phyloP scores from a whole-genome alignment of 2,797 vertebrate species.

The Pseudopleuronectes americanus region DNA sequence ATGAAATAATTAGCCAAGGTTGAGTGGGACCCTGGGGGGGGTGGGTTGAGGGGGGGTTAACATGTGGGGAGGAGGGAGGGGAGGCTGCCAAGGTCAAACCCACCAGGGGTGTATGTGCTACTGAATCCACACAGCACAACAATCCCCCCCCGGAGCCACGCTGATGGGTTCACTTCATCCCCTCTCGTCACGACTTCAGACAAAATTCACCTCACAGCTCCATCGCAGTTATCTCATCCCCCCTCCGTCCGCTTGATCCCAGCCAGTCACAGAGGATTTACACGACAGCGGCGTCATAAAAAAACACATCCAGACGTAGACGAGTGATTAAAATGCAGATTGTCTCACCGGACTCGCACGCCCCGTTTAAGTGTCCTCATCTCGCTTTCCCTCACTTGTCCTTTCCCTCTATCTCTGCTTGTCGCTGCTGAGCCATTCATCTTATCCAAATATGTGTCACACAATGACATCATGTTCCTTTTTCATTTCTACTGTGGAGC shows the following conservation, averaged over 20 bases:
- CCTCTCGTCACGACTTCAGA: conserved; percentile 9
- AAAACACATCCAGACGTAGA: conserved; percentile 29
- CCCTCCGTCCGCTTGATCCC: background rate
- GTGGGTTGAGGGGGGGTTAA: conserved; percentile 20
- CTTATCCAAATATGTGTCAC: conserved; percentile 61
- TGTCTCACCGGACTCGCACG: conserved; percentile 25
- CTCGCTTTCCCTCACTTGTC: conserved; percentile 9
- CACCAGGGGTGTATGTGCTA: conserved; percentile 60
- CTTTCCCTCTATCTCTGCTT: conserved; percentile 19
- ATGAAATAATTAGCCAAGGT: conserved; percentile 81
- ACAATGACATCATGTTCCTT: conserved; percentile 51
- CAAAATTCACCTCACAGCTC: conserved; percentile 4
- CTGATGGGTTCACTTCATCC: conserved; percentile 22
- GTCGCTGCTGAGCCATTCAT: conserved; percentile 52
- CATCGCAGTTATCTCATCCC: too few relatives aligned
- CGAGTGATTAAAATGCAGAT: conserved; percentile 59
- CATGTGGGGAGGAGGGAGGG: conserved; percentile 31
- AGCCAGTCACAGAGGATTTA: conserved; percentile 21
- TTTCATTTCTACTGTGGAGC: conserved; percentile 57
- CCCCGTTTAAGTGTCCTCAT: conserved; percentile 28
- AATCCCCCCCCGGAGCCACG: conserved; percentile 38
- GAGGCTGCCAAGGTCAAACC: conserved; percentile 74
- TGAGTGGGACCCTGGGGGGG: conserved; percentile 64
- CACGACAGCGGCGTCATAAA: background rate
- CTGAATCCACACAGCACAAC: conserved; percentile 39